Evolutionary conservation across 2,113 vertebrate species (phyloP).

Genomic region (Heterotilapia buettikoferi): DNA sequence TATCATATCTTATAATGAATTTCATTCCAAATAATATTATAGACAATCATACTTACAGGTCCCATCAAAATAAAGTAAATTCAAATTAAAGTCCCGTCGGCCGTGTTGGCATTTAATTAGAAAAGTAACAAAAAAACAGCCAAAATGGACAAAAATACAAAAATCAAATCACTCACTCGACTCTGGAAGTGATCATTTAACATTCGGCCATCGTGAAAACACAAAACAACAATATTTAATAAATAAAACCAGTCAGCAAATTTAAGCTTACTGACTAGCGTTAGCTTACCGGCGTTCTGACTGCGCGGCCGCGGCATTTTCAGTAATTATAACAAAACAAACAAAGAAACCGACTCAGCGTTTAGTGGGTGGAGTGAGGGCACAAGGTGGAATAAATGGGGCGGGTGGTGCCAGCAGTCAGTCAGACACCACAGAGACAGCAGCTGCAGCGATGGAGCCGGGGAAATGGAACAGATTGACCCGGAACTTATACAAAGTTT

Average conservation of each 20-base stretch:
- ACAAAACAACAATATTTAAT: not conserved
- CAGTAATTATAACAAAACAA: not conserved
- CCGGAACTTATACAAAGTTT: not conserved
- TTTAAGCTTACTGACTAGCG: too few relatives aligned
- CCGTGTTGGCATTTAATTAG: not conserved
- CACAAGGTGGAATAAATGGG: not conserved
- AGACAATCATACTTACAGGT: too few relatives aligned
- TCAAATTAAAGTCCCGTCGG: too few relatives aligned
- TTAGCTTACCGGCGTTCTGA: not conserved
- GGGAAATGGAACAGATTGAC: not conserved
- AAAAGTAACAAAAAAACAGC: not conserved
- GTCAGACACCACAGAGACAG: not conserved
- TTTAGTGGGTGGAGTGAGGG: not conserved
- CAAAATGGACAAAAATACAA: not conserved
- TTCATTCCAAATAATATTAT: too few relatives aligned
- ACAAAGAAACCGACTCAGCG: not conserved
- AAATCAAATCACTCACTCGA: not conserved
- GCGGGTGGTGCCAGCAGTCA: too few relatives aligned
- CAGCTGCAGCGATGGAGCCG: not conserved
- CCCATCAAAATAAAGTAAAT: too few relatives aligned
- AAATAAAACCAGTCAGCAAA: not conserved
- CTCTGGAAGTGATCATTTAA: not conserved
- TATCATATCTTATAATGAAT: too few relatives aligned
- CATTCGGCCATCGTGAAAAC: not conserved
- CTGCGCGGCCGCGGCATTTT: not conserved